These are phyloP conservation scores for Progne subis DNA, from an alignment of 2,113 vertebrate genomes.

Conservation along the genomic window DNA sequence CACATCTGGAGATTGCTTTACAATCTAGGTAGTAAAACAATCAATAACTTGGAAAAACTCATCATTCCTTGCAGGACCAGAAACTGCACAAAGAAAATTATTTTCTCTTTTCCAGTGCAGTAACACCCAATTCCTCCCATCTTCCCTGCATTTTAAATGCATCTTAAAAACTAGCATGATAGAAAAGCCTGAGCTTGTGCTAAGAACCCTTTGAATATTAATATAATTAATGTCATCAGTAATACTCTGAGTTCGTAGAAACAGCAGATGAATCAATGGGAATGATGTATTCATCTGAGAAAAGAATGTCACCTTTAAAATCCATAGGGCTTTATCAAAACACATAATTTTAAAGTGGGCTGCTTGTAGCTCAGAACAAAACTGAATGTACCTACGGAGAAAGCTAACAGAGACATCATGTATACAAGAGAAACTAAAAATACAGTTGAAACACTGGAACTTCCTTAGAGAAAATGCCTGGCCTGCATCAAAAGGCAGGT, in stretches of 20 bases:
- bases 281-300: neutral
- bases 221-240: slow-evolving; percentile 58
- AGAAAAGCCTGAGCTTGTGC: slow-evolving; percentile 39
- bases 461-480: neutral
- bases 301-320: slow-evolving; percentile 49
- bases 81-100: neutral
- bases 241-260: slow-evolving; percentile 27
- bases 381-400: neutral
- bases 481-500: neutral
- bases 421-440: neutral
- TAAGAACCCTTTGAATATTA: slow-evolving; percentile 49
- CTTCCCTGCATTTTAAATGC: neutral
- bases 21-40: slow-evolving; percentile 2
- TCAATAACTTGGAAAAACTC: slow-evolving; percentile 18
- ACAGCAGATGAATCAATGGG: slow-evolving; percentile 43
- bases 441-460: neutral
- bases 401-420: neutral
- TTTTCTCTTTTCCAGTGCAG: neutral
- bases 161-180: slow-evolving; percentile 10
- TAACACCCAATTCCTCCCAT: neutral
- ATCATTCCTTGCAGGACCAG: neutral
- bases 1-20: slow-evolving; percentile 19
- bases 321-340: slow-evolving; percentile 4
- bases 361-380: slow-evolving; percentile 3
- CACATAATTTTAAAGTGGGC: neutral